Evolutionary conservation across 1,140 invertebrate genomes (phyloP), one percentile per base, ranked within the genome.

Genomic region (Hycleus phaleratus): DNA sequence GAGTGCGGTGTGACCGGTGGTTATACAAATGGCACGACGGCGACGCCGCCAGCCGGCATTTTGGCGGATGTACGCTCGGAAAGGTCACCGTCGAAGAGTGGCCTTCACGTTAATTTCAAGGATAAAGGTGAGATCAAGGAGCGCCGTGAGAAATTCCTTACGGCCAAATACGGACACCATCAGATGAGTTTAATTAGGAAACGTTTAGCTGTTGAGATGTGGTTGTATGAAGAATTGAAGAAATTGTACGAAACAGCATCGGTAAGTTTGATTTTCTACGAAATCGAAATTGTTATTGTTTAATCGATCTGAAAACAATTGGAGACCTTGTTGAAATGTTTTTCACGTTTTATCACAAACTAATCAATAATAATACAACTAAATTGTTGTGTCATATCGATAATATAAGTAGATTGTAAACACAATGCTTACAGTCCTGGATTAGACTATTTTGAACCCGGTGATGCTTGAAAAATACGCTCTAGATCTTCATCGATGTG

Each of bases 101-200:
- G 87, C 66, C 81, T 93, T 26, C 88, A 91, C 68, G 91, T 93
- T 54, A 91, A 91, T 71, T 93, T 94, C 73, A 90, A 83, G 60
- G 88, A 91, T 66, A 91, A 91, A 74, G 87, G 86, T 25, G 80
- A 83, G 64, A 81, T 93, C 18, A 91, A 91, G 73, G 89, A 93
- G 72, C 82, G 88, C 12, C 77, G 90, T 38, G 91, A 95, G 75
- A 95, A 95, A 76, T 97, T 96, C 76, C 83, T 97, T 58, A 97
- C 94, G 38, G 93, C 94, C 59, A 97, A 97, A 74, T 97, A 97
- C 71, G 93, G 93, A 53, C 89, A 89, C 61, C 94, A 97, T 78
- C 94, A 97, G 79, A 97, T 97, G 94, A 91, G 86, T 68, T 83
- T 97, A 59, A 97, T 97, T 68, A 83, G 93, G 63, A 97, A 97